A percentile compares a stretch with the other conserved stretches of the same genome.
Evolutionary conservation across 2,113 vertebrate species (phyloP).

Genomic region (Corynorhinus townsendii): DNA sequence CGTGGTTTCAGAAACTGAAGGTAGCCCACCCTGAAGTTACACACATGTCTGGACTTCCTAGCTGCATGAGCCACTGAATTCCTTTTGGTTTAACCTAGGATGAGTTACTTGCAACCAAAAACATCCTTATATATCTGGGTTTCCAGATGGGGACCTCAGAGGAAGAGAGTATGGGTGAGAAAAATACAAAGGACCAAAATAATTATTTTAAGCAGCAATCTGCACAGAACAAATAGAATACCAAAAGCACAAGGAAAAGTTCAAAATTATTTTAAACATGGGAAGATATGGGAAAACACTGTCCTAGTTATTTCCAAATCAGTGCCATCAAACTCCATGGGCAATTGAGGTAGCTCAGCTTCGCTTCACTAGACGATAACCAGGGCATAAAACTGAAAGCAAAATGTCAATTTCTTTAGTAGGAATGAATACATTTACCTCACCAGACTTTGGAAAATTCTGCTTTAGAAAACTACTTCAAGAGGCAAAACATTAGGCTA

Average conservation of each 20-base stretch:
- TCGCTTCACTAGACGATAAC: constrained; percentile 1
- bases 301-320: not conserved
- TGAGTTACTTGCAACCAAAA: not conserved
- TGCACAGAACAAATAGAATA: not conserved
- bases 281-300: not conserved
- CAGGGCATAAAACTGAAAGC: not conserved
- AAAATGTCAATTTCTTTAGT: constrained; percentile 8
- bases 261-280: constrained; percentile 21
- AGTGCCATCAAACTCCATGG: not conserved
- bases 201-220: constrained; percentile 3
- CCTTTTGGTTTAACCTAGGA: not conserved
- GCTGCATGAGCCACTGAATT: not conserved
- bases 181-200: not conserved
- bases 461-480: not conserved
- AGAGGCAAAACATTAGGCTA: not conserved
- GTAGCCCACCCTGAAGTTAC: not conserved
- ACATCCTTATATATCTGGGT: not conserved
- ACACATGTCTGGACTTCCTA: not conserved
- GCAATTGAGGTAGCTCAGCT: not conserved
- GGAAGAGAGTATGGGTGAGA: not conserved
- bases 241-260: constrained; percentile 11
- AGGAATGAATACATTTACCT: not conserved
- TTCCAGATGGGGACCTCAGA: not conserved
- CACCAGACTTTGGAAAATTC: not conserved
- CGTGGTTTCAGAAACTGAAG: not conserved